Conservation (phyloP, 2,797 vertebrate species). For the Gymnocypris eckloni region DNA sequence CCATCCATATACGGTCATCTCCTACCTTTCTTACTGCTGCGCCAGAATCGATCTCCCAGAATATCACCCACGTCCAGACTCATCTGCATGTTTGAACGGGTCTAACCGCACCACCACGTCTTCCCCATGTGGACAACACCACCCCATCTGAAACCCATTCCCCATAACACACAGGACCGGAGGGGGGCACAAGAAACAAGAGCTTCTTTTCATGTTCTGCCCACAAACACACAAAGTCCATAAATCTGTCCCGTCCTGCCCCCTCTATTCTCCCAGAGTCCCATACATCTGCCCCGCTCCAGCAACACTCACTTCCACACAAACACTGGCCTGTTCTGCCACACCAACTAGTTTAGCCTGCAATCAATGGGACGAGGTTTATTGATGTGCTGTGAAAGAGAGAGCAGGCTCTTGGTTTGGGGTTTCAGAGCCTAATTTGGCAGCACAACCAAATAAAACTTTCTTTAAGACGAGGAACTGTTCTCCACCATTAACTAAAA, state of each 20-base stretch:
- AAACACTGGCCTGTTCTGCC: constrained; percentile 72
- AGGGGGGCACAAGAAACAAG: constrained; percentile 74
- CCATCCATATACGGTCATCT: neutral
- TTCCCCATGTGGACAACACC: constrained; percentile 53
- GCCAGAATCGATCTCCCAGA: constrained; percentile 83
- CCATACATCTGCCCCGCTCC: constrained; percentile 66
- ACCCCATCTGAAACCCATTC: constrained; percentile 62
- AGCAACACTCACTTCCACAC: constrained; percentile 60
- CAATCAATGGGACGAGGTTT: constrained; percentile 64
- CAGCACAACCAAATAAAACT: constrained; percentile 42
- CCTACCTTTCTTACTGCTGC: constrained; percentile 82
- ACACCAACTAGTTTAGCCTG: constrained; percentile 63
- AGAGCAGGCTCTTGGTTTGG: constrained; percentile 10
- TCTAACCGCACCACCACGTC: constrained; percentile 38
- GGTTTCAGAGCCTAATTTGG: constrained; percentile 15
- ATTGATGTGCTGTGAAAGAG: constrained; percentile 56
- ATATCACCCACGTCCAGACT: constrained; percentile 71
- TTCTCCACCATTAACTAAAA: constrained; percentile 17
- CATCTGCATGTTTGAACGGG: constrained; percentile 49
- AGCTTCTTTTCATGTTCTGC: constrained; percentile 78
- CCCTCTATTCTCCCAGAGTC: constrained; percentile 63
- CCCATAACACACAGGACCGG: constrained; percentile 59
- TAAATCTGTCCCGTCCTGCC: constrained; percentile 76
- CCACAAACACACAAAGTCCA: constrained; percentile 72
- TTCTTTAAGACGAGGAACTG: constrained; percentile 47